Evolutionary conservation across 2,113 vertebrate species (phyloP).

Genomic region (Brachyhypopomus gauderio): DNA sequence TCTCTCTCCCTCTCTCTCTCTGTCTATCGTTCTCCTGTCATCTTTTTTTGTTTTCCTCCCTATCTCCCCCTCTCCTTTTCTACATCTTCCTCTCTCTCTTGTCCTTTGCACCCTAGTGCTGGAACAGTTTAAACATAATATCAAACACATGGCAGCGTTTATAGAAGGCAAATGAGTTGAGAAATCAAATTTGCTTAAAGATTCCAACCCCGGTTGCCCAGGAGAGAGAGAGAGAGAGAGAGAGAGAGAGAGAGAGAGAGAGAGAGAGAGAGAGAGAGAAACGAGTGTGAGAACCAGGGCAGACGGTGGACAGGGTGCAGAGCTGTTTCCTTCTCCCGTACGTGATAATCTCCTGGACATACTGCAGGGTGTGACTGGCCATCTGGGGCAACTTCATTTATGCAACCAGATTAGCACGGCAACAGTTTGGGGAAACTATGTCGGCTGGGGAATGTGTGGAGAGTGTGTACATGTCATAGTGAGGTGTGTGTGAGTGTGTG

Average conservation of each 20-base stretch:
- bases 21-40: background rate
- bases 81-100: slow-evolving; percentile 36
- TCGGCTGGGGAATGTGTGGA: too few species aligned
- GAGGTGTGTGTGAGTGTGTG: too few species aligned
- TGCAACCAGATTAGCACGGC: too few species aligned
- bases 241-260: background rate
- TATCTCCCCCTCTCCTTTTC: slow-evolving; percentile 8
- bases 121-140: slow-evolving; percentile 74
- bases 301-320: too few species aligned
- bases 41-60: slow-evolving; percentile 1
- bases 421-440: too few species aligned
- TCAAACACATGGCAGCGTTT: slow-evolving; percentile 75
- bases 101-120: slow-evolving; percentile 47
- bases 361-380: too few species aligned
- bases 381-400: too few species aligned
- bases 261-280: background rate
- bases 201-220: slow-evolving; percentile 57
- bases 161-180: slow-evolving; percentile 74
- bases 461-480: too few species aligned
- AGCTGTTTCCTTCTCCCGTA: too few species aligned
- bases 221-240: slow-evolving; percentile 40
- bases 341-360: too few species aligned
- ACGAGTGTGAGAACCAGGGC: background rate
- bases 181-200: slow-evolving; percentile 74
- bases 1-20: background rate